These are phyloP conservation scores for Eretmochelys imbricata DNA, from an alignment of 2,113 vertebrate species.

Conservation along the genomic window DNA sequence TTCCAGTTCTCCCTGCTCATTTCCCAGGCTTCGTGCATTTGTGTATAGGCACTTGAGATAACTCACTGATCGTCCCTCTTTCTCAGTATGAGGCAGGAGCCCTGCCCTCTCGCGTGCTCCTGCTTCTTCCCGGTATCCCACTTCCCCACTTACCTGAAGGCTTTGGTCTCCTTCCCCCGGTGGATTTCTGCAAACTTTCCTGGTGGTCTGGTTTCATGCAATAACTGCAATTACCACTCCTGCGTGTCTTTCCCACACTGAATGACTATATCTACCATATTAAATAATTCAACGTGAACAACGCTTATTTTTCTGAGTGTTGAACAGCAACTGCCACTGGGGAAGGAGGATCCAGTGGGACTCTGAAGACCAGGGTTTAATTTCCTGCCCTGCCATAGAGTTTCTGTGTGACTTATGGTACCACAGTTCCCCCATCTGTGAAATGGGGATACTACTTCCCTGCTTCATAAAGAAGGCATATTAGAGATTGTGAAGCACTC, in stretches of 20 bases:
- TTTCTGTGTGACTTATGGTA: background rate
- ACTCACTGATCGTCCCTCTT: too few relatives aligned
- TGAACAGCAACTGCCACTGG: background rate
- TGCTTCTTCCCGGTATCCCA: too few relatives aligned
- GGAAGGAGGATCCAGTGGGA: background rate
- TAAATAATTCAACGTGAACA: background rate
- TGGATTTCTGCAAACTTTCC: background rate
- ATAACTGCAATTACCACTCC: background rate
- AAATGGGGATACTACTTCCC: background rate
- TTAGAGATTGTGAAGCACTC: background rate
- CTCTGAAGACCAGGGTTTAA: background rate
- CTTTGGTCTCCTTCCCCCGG: too few relatives aligned
- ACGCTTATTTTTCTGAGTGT: background rate
- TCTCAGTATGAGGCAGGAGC: too few relatives aligned
- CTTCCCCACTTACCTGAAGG: too few relatives aligned
- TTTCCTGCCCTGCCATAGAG: background rate
- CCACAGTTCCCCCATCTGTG: background rate
- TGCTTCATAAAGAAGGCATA: background rate
- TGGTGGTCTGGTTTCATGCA: background rate
- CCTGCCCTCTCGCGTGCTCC: too few relatives aligned
- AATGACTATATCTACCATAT: background rate
- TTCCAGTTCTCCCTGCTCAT: too few relatives aligned
- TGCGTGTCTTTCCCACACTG: background rate
- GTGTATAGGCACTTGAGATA: too few relatives aligned
- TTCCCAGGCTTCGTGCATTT: too few relatives aligned